phyloP scores from a whole-genome alignment of 1,140 invertebrate species.

The Phortica variegata region DNA sequence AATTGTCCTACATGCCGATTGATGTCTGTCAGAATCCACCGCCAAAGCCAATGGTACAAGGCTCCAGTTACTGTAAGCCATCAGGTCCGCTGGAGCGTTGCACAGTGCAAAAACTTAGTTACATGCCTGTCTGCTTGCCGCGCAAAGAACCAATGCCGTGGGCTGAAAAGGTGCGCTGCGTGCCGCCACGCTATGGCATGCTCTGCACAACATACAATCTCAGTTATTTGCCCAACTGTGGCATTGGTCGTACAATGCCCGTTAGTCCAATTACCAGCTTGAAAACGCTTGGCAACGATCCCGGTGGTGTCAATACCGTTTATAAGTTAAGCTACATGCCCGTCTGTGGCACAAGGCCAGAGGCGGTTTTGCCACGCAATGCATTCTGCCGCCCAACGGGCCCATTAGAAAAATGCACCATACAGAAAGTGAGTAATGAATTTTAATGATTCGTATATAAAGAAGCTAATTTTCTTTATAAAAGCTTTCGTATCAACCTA shows the following conservation, averaged over 20 bases:
- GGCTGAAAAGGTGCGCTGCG: conserved; percentile 53
- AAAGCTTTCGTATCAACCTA: conserved; percentile 61
- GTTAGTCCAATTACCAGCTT: conserved; percentile 50
- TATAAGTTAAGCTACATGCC: conserved; percentile 63
- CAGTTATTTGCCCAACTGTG: conserved; percentile 60
- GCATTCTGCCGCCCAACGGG: conserved; percentile 56
- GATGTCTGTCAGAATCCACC: conserved; percentile 54
- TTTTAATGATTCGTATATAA: background rate
- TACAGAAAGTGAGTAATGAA: conserved; percentile 59
- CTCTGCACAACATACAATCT: conserved; percentile 50
- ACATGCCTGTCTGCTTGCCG: conserved; percentile 60
- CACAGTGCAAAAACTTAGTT: conserved; percentile 65
- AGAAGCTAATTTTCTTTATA: conserved; percentile 13
- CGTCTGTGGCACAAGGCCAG: conserved; percentile 54
- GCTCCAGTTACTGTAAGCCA: conserved; percentile 56
- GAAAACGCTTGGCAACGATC: conserved; percentile 34
- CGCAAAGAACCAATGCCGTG: conserved; percentile 59
- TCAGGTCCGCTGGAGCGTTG: conserved; percentile 47
- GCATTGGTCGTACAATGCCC: conserved; percentile 49
- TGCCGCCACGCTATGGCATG: conserved; percentile 43
- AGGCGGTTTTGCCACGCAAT: conserved; percentile 55
- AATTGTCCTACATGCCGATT: conserved; percentile 60
- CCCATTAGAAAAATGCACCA: conserved; percentile 56
- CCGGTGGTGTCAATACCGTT: conserved; percentile 44
- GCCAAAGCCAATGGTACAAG: conserved; percentile 54